Conservation (phyloP, 2,888 invertebrate genomes). For the Apocheima hispidaria region DNA sequence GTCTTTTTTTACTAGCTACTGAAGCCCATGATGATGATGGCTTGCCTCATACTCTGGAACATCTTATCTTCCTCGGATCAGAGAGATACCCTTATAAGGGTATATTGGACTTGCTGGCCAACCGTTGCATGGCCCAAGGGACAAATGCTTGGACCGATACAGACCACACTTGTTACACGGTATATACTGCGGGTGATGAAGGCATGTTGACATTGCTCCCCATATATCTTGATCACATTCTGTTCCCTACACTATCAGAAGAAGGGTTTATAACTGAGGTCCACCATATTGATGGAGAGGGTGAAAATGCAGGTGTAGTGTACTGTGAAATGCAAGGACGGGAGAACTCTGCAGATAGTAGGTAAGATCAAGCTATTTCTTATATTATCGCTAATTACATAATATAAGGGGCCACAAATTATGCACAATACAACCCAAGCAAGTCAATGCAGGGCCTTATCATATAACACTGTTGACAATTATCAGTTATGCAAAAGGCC, state of each 20-base stretch:
- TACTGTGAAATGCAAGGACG: constrained; percentile 97
- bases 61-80: constrained; percentile 96
- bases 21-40: constrained; percentile 97
- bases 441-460: too few relatives aligned
- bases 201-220: constrained; percentile 96
- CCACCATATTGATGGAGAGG: constrained; percentile 95
- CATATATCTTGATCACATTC: constrained; percentile 95
- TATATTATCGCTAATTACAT: neutral
- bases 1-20: constrained; percentile 87
- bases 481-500: too few relatives aligned
- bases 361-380: constrained; percentile 54
- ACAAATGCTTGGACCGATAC: constrained; percentile 96
- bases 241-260: constrained; percentile 93
- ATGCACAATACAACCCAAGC: too few relatives aligned
- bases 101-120: constrained; percentile 94
- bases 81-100: constrained; percentile 96
- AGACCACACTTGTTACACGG: constrained; percentile 96
- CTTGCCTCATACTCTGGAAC: constrained; percentile 96
- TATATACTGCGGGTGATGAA: constrained; percentile 93
- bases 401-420: neutral
- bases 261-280: constrained; percentile 95
- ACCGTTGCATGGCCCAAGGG: constrained; percentile 95
- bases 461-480: too few relatives aligned
- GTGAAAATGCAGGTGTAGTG: constrained; percentile 97
- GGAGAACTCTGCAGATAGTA: constrained; percentile 92